These are phyloP conservation scores for Oikopleura albicans DNA, from an alignment of 23 tunicate species.

Conservation along the genomic window DNA sequence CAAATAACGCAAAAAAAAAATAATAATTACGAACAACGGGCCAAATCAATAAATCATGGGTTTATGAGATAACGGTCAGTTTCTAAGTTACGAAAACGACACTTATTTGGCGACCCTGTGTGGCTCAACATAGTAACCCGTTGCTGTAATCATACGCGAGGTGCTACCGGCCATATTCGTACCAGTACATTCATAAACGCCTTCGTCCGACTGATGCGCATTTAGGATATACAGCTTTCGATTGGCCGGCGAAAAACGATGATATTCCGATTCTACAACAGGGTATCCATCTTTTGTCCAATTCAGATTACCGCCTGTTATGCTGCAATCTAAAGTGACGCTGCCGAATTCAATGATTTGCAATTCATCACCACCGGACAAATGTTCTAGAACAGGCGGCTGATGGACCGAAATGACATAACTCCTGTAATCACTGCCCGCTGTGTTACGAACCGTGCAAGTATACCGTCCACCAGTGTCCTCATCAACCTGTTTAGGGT, in stretches of 20 bases:
- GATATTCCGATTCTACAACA: neutral
- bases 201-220: conserved; percentile 37
- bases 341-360: neutral
- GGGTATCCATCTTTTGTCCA: neutral
- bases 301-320: neutral
- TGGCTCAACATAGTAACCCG: too few relatives aligned
- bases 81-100: too few relatives aligned
- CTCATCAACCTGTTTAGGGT: neutral
- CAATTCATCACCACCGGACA: neutral
- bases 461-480: neutral
- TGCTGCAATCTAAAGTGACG: neutral
- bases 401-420: neutral
- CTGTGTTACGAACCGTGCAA: neutral
- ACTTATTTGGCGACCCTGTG: too few relatives aligned
- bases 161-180: conserved; percentile 40
- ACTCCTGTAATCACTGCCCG: neutral
- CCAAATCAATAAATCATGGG: too few relatives aligned
- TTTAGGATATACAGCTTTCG: conserved; percentile 33
- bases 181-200: conserved; percentile 46
- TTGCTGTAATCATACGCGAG: neutral
- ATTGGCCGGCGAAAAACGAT: neutral
- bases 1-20: too few relatives aligned
- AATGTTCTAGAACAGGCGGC: neutral
- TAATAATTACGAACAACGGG: too few relatives aligned
- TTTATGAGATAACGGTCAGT: too few relatives aligned